These are phyloP conservation scores for Apocrypta bakeri DNA, from an alignment of 1,140 invertebrate genomes.

Conservation along the genomic window DNA sequence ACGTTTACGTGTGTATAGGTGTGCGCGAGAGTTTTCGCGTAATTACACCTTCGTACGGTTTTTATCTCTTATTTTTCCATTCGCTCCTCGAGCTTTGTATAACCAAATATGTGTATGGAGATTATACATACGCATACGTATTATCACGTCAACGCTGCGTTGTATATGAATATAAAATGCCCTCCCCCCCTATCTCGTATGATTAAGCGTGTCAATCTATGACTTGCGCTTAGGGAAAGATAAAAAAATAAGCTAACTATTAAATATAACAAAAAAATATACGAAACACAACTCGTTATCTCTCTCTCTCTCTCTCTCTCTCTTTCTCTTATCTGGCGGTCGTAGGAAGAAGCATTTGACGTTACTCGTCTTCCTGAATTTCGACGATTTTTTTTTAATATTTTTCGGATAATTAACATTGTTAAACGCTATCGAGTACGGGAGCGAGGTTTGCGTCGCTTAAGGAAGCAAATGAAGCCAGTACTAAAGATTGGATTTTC, in stretches of 20 bases:
- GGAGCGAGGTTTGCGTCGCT: constrained; percentile 7
- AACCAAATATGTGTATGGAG: not conserved
- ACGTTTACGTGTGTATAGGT: no score
- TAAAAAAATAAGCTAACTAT: not conserved
- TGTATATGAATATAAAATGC: not conserved
- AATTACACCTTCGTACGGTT: no score
- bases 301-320: constrained; percentile 47
- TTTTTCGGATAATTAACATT: constrained; percentile 40
- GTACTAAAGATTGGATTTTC: constrained; percentile 33
- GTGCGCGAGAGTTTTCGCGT: not conserved
- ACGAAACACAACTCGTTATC: not conserved
- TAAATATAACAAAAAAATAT: constrained; percentile 3
- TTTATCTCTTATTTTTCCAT: not conserved
- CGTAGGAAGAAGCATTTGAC: constrained; percentile 24
- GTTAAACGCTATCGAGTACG: constrained; percentile 25
- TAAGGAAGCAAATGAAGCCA: constrained; percentile 7
- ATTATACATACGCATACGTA: not conserved
- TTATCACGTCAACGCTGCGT: not conserved
- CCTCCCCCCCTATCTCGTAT: not conserved
- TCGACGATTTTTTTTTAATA: constrained; percentile 34
- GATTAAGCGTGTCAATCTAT: not conserved
- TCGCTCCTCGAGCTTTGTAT: not conserved
- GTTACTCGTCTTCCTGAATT: constrained; percentile 48
- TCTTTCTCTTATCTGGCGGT: constrained; percentile 23
- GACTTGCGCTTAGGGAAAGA: not conserved